Evolutionary conservation across 2,888 invertebrate species (phyloP), one percentile per base, ranked within the genome.

Genomic region (Gasteruption jaculator): DNA sequence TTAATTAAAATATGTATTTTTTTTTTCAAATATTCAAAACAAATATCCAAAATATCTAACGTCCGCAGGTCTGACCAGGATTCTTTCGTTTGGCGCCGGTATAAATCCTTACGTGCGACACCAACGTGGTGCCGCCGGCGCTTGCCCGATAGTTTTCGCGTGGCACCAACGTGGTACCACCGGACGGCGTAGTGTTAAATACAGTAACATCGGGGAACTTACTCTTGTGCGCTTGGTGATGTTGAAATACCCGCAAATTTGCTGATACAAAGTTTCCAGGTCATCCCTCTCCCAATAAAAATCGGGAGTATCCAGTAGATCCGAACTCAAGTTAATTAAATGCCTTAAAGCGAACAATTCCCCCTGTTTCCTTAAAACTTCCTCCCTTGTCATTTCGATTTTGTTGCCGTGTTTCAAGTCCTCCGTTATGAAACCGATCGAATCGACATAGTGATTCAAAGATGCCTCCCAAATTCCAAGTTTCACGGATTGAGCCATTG

Each of bases 271-370:
- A 1, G 73, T 74, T 73, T 96, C 96, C 20, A 96, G 74, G 39
- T 87, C 79, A 56, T 94, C 92, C 38, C 92, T 81, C 61, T 97
- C 96, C 97, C 97, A 97, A 73, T 97, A 97, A 73, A 95, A 94
- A 73, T 97, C 97, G 0, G 96, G 95, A 0, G 91, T 91, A 69
- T 95, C 95, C 51, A 96, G 74, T 29, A 96, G 74, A 71, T 96
- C 95, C 0, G 95, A 95, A 54, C 92, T 91, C 50, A 97, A 76
- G 71, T 93, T 97, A 38, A 97, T 84, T 14, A 85, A 78, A 72
- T 95, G 94, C 4, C 93, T 78, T 20, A 95, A 74, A 0, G 89
- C 86, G 66, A 92, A 92, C 14, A 95, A 68, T 75, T 94, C 90
- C 0, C 95, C 95, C 35, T 86, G 85, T 66, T 86, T 88, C 21